Base-by-base conservation (phyloP, 2,888 invertebrate genomes). In the Phengaris alcon region DNA sequence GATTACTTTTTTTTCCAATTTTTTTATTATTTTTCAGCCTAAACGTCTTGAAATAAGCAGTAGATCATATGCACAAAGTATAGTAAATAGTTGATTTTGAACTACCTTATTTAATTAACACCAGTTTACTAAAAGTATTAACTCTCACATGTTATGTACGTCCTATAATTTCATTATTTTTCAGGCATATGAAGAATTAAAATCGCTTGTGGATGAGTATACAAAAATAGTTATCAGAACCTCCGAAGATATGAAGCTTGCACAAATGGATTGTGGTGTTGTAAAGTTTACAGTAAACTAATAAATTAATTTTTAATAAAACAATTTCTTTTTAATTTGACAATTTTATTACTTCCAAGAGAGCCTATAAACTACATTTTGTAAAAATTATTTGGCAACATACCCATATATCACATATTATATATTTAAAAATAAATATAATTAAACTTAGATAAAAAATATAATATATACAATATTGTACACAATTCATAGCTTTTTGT, bases 161-260 rank as follows among this genome's bases (percentile, higher is more conserved):
- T 15, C 8, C 15, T 57, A 9, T n/a, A 59, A 15, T 59, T 59
- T 59, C 4, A 1, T 35, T 35, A 15, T 22, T 13, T 90, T 90
- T 69, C 89, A 96, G 96, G 94, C 95, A 54, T 94, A 95, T 79
- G 88, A 94, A 8, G 95, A 95, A 79, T 87, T 97, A 78, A 93
- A 95, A 76, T 88, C 93, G 48, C 84, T 95, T 0, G 93, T 97
- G 64, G 90, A 94, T 22, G 94, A 95, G 79, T 97, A 97, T 81
- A 88, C 95, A 44, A 89, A 95, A 80, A 95, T 95, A 3, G 95
- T 96, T 0, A 89, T 94, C 64, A 93, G 96, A 78, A 95, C 95
- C 68, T 96, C 97, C 0, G 94, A 95, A 77, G 95, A 96, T 82
- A 95, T 95, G 93, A 93, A 94, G 81, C 81, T 88, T 80, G 81